phyloP scores from a whole-genome alignment of 2,888 invertebrate species.

The Nomada ferruginata region DNA sequence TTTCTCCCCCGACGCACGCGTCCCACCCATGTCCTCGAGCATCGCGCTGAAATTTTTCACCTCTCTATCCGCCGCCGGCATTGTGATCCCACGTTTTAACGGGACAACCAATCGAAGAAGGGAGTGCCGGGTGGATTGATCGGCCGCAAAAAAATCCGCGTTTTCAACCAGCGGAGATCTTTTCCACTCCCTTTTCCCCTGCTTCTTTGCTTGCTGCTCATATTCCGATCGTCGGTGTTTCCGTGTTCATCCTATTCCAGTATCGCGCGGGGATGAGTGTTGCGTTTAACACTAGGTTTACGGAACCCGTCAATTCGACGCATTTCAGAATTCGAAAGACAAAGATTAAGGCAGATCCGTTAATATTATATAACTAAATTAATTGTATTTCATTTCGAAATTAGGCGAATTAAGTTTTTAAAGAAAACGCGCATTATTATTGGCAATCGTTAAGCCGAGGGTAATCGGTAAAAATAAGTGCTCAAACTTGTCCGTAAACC shows the following conservation, averaged over 20 bases:
- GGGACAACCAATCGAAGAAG: conserved; percentile 23
- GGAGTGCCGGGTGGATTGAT: conserved; percentile 3
- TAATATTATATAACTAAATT: too few relatives aligned
- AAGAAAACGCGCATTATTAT: too few relatives aligned
- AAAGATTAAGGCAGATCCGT: too few relatives aligned
- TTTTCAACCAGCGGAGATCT: conserved; percentile 2
- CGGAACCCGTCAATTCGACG: too few relatives aligned
- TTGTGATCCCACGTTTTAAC: conserved; percentile 41
- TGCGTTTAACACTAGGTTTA: too few relatives aligned
- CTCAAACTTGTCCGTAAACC: too few relatives aligned
- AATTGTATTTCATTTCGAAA: too few relatives aligned
- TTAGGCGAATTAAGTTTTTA: too few relatives aligned
- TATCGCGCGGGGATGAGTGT: background rate
- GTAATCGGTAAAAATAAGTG: too few relatives aligned
- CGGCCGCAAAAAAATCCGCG: conserved; percentile 9
- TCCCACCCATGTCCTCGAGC: conserved; percentile 34
- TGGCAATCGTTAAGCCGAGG: too few relatives aligned
- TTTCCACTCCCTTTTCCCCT: background rate
- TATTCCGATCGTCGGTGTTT: too few relatives aligned
- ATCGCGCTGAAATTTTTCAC: conserved; percentile 35
- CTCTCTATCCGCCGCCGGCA: conserved; percentile 24
- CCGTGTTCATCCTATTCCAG: background rate
- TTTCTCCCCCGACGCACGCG: conserved; percentile 18
- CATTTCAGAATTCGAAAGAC: too few relatives aligned
- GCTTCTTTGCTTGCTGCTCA: background rate